These are phyloP conservation scores for Cassiopea andromeda DNA, from an alignment of 30 jellyfish, hydroid and myxozoan genomes.

Conservation along the genomic window DNA sequence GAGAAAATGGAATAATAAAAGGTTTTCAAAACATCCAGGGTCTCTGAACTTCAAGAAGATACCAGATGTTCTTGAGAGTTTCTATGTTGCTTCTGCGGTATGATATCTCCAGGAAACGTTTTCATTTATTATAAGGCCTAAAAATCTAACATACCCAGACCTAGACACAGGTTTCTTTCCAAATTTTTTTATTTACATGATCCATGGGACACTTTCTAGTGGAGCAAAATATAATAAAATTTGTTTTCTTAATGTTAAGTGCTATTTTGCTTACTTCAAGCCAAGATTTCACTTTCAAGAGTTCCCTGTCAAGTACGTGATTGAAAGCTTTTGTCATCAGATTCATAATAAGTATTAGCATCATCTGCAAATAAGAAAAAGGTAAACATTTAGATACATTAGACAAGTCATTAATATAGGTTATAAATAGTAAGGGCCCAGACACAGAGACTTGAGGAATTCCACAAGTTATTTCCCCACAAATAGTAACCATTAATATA, in stretches of 20 bases:
- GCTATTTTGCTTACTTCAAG: neutral
- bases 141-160: slow-evolving; percentile 1
- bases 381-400: neutral
- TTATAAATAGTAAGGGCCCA: neutral
- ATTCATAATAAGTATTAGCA: neutral
- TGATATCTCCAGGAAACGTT: neutral
- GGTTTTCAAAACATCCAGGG: neutral
- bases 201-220: neutral
- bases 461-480: neutral
- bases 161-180: slow-evolving; percentile 10
- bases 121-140: neutral
- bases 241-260: neutral
- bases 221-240: neutral
- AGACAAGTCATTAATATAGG: neutral
- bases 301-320: neutral
- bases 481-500: neutral
- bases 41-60: neutral
- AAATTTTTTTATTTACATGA: no score
- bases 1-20: neutral
- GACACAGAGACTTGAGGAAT: neutral
- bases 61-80: slow-evolving; percentile 16
- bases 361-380: neutral
- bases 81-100: neutral
- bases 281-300: neutral
- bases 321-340: neutral